phyloP scores from a whole-genome alignment of 35 echinoderm and acorn worm species.

The Stichopus chloronotus region DNA sequence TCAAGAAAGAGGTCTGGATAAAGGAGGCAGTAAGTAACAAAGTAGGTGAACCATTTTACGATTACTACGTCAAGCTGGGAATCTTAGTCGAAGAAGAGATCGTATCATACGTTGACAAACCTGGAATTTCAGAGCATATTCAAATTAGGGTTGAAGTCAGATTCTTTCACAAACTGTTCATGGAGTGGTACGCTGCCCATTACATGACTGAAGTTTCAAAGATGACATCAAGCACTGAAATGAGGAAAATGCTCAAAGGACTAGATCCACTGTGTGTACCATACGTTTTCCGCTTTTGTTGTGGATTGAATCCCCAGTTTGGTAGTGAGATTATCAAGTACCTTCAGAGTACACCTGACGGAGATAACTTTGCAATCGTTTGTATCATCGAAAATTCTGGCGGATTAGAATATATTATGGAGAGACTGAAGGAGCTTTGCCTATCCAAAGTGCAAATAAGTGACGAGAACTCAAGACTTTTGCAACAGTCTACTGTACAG shows the following conservation, averaged over 20 bases:
- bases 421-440: neutral
- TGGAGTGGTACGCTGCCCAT: neutral
- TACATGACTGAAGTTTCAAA: neutral
- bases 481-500: neutral
- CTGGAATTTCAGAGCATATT: neutral
- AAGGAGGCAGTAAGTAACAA: neutral
- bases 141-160: neutral
- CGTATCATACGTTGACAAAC: neutral
- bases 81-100: slow-evolving; percentile 14
- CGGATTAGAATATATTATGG: neutral
- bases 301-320: neutral
- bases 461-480: neutral
- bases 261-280: neutral
- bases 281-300: neutral
- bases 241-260: neutral
- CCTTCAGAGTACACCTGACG: neutral
- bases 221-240: neutral
- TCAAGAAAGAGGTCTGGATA: neutral
- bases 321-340: neutral
- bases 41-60: neutral
- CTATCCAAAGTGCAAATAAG: neutral
- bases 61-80: neutral
- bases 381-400: neutral
- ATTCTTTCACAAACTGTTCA: neutral
- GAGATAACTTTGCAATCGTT: neutral